Evolutionary conservation across 2,888 invertebrate species (phyloP), one percentile per base, ranked within the genome.

Genomic region (Thecocarcelia acutangulata): DNA sequence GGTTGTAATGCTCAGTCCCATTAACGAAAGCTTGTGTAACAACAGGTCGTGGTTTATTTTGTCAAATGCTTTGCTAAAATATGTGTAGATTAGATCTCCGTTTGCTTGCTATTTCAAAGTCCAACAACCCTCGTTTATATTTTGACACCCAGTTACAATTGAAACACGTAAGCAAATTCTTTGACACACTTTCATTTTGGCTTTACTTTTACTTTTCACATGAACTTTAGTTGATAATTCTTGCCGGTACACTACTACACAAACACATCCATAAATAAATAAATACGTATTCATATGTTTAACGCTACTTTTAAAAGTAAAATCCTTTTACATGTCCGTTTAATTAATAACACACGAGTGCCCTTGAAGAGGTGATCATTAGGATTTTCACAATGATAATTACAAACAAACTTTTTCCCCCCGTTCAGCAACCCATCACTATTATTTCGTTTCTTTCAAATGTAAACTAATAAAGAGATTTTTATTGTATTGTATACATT

Each of bases 351-450:
- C 87, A 87, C 88, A 87, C 86, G 90, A 87, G 84, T 86, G 86
- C 83, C 64, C 85, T 85, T 84, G 86, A 89, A 89, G 88, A 88
- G 89, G 83, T 84, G 86, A 86, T 88, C 87, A 89, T 90, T 89
- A 89, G 87, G 85, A 69, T 61, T 50, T 70, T 40, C 28, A 54
- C 50, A 68, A 68, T 44, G 50, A 58, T 58, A 59, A 75, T 75
- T 72, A 66, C 56, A 81, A 68, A 63, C 68, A 74, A 74, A 68
- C 75, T 75, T 68, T 68, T 42, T 3, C 28, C 42, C 54, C 40
- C 8, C 17, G n/a, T 63, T 15, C 33, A 40, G 33, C 28, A 42
- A 40, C 11, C 37, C 52, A 37, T 24, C 24, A 50, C 52, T 24
- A 44, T 42, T 61, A 46, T 33, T 56, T 54, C 61, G 58, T 56